phyloP scores from a whole-genome alignment of 2,888 invertebrate species.

The Lutraria lutraria region DNA sequence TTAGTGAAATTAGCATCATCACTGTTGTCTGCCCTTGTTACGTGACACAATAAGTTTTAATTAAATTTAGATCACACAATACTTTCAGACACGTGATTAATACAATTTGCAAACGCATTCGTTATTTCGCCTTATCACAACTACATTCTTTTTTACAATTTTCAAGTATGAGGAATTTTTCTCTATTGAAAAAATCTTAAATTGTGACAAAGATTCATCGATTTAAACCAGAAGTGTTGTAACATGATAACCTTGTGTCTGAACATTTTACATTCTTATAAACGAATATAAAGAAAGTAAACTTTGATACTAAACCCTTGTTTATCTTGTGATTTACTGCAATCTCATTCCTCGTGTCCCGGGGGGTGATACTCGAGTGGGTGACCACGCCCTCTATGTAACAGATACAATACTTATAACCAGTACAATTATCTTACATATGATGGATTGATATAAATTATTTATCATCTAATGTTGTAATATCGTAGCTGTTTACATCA shows the following conservation, averaged over 20 bases:
- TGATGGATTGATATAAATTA: not conserved
- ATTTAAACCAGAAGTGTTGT: slow-evolving; percentile 33
- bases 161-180: not conserved
- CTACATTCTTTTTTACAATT: not conserved
- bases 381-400: slow-evolving; percentile 18
- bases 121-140: not conserved
- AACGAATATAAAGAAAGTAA: slow-evolving; percentile 18
- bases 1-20: not conserved
- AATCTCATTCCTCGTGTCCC: slow-evolving; percentile 18
- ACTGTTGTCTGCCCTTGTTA: not conserved
- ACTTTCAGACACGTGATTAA: not conserved
- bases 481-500: not conserved
- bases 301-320: slow-evolving; percentile 22
- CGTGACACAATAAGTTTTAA: not conserved
- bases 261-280: slow-evolving; percentile 25
- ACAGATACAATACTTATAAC: not conserved
- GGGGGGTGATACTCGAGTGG: slow-evolving; percentile 20
- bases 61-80: slow-evolving; percentile 1
- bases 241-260: slow-evolving; percentile 35
- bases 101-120: not conserved
- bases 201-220: slow-evolving; percentile 40
- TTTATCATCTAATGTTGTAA: not conserved
- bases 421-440: not conserved
- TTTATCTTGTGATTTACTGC: slow-evolving; percentile 28
- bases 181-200: slow-evolving; percentile 3